These are phyloP conservation scores for Umimayanthus chanpuru DNA, from an alignment of 92 coral and sea anemone species.

Conservation along the genomic window DNA sequence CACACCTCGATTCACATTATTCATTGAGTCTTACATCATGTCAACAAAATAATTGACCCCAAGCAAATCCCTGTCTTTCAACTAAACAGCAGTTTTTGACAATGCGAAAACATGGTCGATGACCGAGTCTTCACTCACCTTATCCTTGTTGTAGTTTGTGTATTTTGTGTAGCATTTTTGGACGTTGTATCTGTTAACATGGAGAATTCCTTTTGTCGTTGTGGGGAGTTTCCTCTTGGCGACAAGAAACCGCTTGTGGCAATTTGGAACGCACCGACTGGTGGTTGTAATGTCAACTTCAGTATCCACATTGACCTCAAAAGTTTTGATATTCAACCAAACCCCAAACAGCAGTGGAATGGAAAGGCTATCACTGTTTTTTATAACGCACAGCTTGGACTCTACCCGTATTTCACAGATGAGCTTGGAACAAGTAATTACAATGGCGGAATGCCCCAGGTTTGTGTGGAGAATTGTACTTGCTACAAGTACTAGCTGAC, in stretches of 20 bases:
- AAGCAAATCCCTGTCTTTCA: background rate
- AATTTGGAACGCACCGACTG: conserved; percentile 98
- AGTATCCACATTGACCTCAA: conserved; percentile 83
- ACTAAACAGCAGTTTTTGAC: background rate
- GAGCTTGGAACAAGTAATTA: conserved; percentile 63
- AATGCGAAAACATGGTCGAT: conserved; percentile 24
- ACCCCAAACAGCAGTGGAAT: conserved; percentile 89
- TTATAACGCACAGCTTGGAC: conserved; percentile 92
- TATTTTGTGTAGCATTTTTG: conserved; percentile 3
- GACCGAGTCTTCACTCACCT: conserved; percentile 10
- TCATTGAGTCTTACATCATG: conserved; percentile 36
- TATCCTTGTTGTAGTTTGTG: background rate
- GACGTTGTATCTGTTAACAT: conserved; percentile 37
- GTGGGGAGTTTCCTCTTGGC: conserved; percentile 73
- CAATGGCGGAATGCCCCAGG: conserved; percentile 99
- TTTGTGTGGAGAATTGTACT: conserved; percentile 24
- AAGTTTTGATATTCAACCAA: conserved; percentile 82
- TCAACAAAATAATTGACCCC: conserved; percentile 36
- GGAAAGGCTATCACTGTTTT: conserved; percentile 91
- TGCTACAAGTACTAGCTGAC: background rate
- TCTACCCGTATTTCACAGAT: conserved; percentile 84
- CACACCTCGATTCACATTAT: conserved; percentile 8
- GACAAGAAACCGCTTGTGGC: conserved; percentile 90
- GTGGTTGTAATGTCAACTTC: conserved; percentile 89
- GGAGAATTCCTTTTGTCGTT: conserved; percentile 68